Evolutionary conservation across 2,797 vertebrate genomes (phyloP).

Genomic region (Haliaeetus albicilla): DNA sequence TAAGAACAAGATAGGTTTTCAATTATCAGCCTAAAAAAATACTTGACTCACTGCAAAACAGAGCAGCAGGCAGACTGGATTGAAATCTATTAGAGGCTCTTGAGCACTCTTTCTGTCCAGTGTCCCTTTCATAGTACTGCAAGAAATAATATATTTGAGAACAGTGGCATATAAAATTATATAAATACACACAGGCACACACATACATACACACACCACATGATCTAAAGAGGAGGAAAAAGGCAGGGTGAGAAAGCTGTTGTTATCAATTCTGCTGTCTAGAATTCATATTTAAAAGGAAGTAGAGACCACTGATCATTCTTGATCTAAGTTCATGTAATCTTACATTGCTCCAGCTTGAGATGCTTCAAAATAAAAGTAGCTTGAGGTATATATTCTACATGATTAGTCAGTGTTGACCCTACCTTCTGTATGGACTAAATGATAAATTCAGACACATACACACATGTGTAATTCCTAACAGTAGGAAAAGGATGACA

Average conservation of each 20-base stretch:
- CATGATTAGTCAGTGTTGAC: not conserved
- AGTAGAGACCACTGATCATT: not conserved
- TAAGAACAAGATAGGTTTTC: constrained; percentile 75
- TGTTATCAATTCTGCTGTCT: not conserved
- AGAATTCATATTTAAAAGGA: not conserved
- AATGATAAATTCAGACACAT: constrained; percentile 48
- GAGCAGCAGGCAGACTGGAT: constrained; percentile 16
- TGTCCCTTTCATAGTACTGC: constrained; percentile 20
- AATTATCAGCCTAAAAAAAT: constrained; percentile 61
- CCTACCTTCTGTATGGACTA: not conserved
- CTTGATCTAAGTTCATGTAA: constrained; percentile 22
- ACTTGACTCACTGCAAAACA: constrained; percentile 12
- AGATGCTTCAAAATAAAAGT: not conserved
- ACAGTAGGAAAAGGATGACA: constrained; percentile 57
- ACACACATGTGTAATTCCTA: not conserved
- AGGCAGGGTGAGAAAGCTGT: not conserved
- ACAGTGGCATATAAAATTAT: constrained; percentile 6
- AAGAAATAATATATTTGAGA: constrained; percentile 39
- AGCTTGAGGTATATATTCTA: not conserved
- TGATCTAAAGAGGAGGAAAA: not conserved
- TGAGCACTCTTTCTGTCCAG: constrained; percentile 14
- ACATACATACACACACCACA: not conserved
- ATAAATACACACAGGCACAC: not conserved
- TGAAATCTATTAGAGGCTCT: constrained; percentile 11
- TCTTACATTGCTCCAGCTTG: not conserved